Base-by-base conservation (phyloP, 2,113 vertebrate species). In the Bettongia penicillata region DNA sequence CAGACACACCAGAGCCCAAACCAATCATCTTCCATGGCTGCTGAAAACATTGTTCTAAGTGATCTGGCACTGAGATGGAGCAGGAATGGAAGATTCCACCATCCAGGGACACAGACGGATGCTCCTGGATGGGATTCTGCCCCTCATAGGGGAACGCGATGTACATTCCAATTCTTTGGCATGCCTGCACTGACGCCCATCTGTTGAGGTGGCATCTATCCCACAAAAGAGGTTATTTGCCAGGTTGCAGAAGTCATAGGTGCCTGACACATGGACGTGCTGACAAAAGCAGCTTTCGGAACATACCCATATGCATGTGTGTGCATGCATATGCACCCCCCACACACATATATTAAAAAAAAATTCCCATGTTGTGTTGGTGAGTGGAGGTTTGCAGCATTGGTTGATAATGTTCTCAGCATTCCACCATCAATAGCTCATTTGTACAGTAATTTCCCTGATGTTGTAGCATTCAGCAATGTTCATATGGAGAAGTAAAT, bases 151-250 rank as follows among this genome's bases (percentile, higher is more conserved):
- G 98, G 97, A 98, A 98, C 25, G 97, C 98, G 98, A 98, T 98
- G 98, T 98, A 98, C 98, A 98, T 98, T 98, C 98, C 97, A 97
- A 98, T 98, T 98, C 97, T 91, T 97, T 98, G 98, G 98, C 98
- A 97, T 97, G 98, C 96, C 98, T 97, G 91, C 95, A 96, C 98
- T 98, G 97, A 97, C 95, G 96, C 94, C 98, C 98, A 98, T 98
- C 98, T 99, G 98, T 95, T 98, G 51, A 94, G 68, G 98, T 99
- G 98, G 98, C 98, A 97, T 93, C 92, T 61, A 97, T 98, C 98
- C 98, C 97, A 94, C 93, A 91, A 47, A 93, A 93, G 96, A 97
- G 96, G 94, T 98, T 95, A 94, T 97, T 97, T 0, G 0, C 95
- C 93, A 77, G 95, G 97, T 98, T 98, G 98, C 94, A 93, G 96